Conservation (phyloP, 2,113 vertebrate species). For the Cyprinodon tularosa region DNA sequence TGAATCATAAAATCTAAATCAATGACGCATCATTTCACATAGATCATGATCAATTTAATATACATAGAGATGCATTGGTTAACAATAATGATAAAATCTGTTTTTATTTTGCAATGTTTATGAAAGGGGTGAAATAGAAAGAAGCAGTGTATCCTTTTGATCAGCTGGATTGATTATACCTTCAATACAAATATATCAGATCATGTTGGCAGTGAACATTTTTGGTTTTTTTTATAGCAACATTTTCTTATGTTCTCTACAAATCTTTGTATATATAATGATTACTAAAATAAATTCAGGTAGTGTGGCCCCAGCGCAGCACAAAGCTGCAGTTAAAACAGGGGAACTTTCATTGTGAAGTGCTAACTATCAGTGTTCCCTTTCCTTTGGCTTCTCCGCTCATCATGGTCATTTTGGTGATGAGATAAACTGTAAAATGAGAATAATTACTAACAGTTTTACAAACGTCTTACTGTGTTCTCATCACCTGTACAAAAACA, state of each 20-base stretch:
- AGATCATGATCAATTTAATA: conserved; percentile 74
- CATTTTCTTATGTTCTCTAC: conserved; percentile 36
- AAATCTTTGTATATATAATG: conserved; percentile 60
- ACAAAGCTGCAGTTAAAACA: conserved; percentile 38
- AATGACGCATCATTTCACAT: conserved; percentile 29
- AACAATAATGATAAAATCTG: conserved; percentile 72
- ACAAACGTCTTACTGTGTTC: conserved; percentile 51
- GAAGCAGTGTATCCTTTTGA: conserved; percentile 51
- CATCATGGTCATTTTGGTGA: conserved; percentile 55
- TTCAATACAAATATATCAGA: conserved; percentile 73
- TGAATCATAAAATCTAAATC: neutral
- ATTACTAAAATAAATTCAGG: conserved; percentile 69
- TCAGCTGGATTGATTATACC: conserved; percentile 58
- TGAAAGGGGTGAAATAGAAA: conserved; percentile 65
- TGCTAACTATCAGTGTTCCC: conserved; percentile 69
- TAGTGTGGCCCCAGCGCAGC: conserved; percentile 54
- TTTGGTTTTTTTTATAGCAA: conserved; percentile 45
- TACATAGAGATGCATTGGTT: conserved; percentile 72
- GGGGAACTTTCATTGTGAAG: conserved; percentile 55
- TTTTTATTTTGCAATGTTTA: conserved; percentile 58
- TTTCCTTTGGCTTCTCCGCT: conserved; percentile 76
- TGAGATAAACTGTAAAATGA: conserved; percentile 48
- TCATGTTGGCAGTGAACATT: conserved; percentile 72
- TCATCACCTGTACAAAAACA: conserved; percentile 69
- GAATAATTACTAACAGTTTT: conserved; percentile 55